A percentile compares a stretch with the other conserved stretches of the same genome.
These are phyloP conservation scores for Piscicola geometra DNA, from an alignment of 2,888 invertebrate species.

Conservation along the genomic window DNA sequence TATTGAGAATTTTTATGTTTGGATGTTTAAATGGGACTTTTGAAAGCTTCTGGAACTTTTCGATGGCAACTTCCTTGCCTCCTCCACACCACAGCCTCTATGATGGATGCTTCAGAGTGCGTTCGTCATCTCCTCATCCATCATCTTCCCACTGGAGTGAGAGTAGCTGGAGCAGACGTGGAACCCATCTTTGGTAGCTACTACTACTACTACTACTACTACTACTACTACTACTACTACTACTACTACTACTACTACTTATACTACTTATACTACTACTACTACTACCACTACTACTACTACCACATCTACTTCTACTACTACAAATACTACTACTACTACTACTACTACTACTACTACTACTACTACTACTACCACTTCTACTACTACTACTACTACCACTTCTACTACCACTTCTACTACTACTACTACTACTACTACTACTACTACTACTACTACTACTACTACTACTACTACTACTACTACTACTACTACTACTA, in stretches of 20 bases:
- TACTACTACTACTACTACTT: not conserved
- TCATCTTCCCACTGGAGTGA: not conserved
- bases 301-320: constrained; percentile 30
- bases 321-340: constrained; percentile 34
- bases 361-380: constrained; percentile 26
- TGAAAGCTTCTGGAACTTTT: too few species aligned
- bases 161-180: not conserved
- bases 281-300: constrained; percentile 39
- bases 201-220: too few species aligned
- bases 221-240: too few species aligned
- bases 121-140: constrained; percentile 25
- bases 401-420: constrained; percentile 36
- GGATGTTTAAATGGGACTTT: too few species aligned
- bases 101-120: not conserved
- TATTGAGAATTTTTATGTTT: too few species aligned
- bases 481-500: constrained; percentile 38
- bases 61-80: too few species aligned
- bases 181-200: constrained; percentile 21
- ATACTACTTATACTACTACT: constrained; percentile 22
- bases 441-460: constrained; percentile 38
- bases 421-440: constrained; percentile 38
- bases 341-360: constrained; percentile 37
- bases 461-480: constrained; percentile 39
- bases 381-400: constrained; percentile 16
- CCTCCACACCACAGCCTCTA: too few species aligned